A percentile compares a stretch with the other conserved stretches of the same genome.
These are phyloP conservation scores for Galaxea fascicularis DNA, from an alignment of 92 coral and sea anemone genomes.

Conservation along the genomic window DNA sequence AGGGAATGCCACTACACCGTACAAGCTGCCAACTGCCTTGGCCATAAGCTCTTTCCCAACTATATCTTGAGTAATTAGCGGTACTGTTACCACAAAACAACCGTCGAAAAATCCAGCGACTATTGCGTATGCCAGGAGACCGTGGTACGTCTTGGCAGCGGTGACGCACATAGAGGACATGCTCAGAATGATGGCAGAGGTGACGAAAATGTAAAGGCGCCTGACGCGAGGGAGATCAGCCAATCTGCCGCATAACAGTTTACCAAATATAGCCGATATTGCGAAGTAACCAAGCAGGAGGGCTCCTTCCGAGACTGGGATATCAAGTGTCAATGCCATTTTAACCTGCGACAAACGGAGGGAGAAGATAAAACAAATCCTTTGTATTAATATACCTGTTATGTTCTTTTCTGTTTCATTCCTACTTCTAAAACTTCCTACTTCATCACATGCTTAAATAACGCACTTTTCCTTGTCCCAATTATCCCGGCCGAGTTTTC, in stretches of 20 bases:
- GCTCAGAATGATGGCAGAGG: conserved; percentile 52
- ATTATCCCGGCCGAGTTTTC: no score
- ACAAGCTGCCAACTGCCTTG: conserved; percentile 74
- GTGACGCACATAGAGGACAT: conserved; percentile 75
- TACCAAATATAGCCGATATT: conserved; percentile 81
- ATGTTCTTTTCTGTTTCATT: no score
- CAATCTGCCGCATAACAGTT: conserved; percentile 78
- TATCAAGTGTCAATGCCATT: conserved; percentile 71
- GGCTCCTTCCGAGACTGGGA: conserved; percentile 78
- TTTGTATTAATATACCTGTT: not conserved
- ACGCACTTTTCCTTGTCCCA: no score
- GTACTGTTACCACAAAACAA: conserved; percentile 78
- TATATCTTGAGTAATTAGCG: conserved; percentile 73
- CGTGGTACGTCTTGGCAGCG: conserved; percentile 68
- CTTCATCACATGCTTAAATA: no score
- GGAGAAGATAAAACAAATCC: not conserved
- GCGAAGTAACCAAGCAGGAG: conserved; percentile 83
- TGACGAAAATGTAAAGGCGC: conserved; percentile 63
- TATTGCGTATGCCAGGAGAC: conserved; percentile 73
- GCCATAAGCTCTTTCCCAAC: conserved; percentile 83
- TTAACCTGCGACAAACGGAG: conserved; percentile 39
- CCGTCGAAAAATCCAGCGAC: conserved; percentile 88
- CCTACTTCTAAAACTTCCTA: no score
- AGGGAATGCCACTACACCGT: conserved; percentile 77
- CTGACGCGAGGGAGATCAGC: conserved; percentile 78